Percentiles rank a stretch among this genome's conserved stretches.
phyloP scores from a whole-genome alignment of 2,888 invertebrate genomes.

The Altica lythri region DNA sequence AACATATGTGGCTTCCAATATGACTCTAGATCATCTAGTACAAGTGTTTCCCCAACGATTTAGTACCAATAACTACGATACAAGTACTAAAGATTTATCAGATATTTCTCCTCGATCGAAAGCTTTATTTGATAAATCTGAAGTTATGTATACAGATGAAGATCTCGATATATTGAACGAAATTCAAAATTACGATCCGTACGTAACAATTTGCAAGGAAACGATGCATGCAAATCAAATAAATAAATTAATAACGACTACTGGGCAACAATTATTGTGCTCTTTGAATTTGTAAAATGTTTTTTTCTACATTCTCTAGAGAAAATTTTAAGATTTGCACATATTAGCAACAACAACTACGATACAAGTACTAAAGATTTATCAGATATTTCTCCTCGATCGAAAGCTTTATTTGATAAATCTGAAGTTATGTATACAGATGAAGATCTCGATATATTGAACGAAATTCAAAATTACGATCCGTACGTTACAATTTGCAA shows the following conservation, averaged over 20 bases:
- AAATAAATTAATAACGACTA: slow-evolving; percentile 64
- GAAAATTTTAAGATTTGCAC: no score
- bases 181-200: slow-evolving; percentile 57
- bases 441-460: slow-evolving; percentile 48
- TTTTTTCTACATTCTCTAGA: no score
- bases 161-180: slow-evolving; percentile 51
- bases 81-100: slow-evolving; percentile 2
- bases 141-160: slow-evolving; percentile 37
- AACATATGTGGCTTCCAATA: slow-evolving; percentile 56
- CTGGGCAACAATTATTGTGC: slow-evolving; percentile 62
- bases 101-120: slow-evolving; percentile 17
- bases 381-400: slow-evolving; percentile 3
- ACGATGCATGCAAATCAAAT: slow-evolving; percentile 67
- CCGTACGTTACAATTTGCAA: slow-evolving; percentile 60
- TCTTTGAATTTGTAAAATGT: slow-evolving; percentile 55
- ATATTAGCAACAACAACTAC: not conserved
- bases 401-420: slow-evolving; percentile 19
- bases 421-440: slow-evolving; percentile 37
- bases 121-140: slow-evolving; percentile 25
- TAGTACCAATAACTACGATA: slow-evolving; percentile 42
- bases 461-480: slow-evolving; percentile 56
- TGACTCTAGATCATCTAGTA: slow-evolving; percentile 56
- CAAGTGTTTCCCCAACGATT: slow-evolving; percentile 56
- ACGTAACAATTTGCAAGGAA: slow-evolving; percentile 60
- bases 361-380: not conserved